Evolutionary conservation across 2,888 invertebrate genomes (phyloP).

Genomic region (Nudaria mundana): DNA sequence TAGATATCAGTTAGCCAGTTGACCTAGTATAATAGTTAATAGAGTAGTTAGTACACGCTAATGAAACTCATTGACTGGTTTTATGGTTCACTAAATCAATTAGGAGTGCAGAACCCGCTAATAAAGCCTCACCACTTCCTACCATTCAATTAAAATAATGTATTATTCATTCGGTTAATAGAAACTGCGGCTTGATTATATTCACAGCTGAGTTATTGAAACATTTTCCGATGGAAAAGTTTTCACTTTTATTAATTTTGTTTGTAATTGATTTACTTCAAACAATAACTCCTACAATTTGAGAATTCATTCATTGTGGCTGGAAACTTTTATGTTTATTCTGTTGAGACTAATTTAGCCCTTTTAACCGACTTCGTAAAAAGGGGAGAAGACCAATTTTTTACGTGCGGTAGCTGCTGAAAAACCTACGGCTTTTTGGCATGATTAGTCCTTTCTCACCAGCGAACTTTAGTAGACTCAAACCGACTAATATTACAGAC

Average conservation of each 20-base stretch:
- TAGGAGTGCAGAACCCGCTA: not conserved
- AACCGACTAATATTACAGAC: too few relatives aligned
- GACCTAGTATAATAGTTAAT: too few relatives aligned
- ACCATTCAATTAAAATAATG: conserved; percentile 3
- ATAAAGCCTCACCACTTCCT: not conserved
- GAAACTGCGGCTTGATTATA: conserved; percentile 2
- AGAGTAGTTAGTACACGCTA: too few relatives aligned
- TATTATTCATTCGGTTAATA: conserved; percentile 6
- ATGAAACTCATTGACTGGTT: too few relatives aligned
- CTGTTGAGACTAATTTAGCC: not conserved
- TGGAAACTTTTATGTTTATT: not conserved
- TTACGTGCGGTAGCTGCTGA: too few relatives aligned
- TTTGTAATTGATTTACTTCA: conserved; percentile 3
- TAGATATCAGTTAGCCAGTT: too few relatives aligned
- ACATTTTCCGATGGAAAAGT: conserved; percentile 1
- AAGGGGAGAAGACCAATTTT: too few relatives aligned
- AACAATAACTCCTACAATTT: conserved; percentile 4
- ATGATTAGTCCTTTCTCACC: too few relatives aligned
- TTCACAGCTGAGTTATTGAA: conserved; percentile 4
- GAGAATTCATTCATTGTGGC: not conserved
- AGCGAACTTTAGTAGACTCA: too few relatives aligned
- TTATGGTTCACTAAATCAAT: not conserved
- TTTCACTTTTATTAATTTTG: too few relatives aligned
- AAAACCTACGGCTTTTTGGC: too few relatives aligned
- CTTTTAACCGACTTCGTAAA: too few relatives aligned